Base-by-base conservation (phyloP, 23 tunicate genomes). In the Botrylloides violaceus region DNA sequence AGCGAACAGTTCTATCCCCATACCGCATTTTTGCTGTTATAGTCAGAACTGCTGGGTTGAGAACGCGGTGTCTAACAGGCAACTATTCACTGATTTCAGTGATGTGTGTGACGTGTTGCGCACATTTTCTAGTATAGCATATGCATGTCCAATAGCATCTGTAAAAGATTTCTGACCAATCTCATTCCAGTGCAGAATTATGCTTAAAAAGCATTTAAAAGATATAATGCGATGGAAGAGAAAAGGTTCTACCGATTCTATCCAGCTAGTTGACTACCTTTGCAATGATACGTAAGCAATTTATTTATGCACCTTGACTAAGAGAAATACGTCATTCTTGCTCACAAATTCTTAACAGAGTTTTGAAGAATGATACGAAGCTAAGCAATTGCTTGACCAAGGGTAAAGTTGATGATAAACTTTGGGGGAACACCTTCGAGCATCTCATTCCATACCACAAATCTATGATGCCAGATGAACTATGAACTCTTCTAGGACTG, bases 391-490 rank as follows among this genome's bases (percentile, higher is more conserved):
- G 70, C 33, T 63, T 63, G 35, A 9, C 70, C 26, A 63, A 63
- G 35, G 36, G 29, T 3, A 63, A 28, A 3, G 70, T 34, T 25
- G 33, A 33, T 3, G 70, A 63, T 31, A 33, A 63, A 19, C 29
- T 63, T 33, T 63, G 70, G 70, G 29, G 4, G n/a, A 63, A 63
- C 19, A 31, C 70, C 3, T 63, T 63, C 29, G 70, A 63, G 3
- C 32, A 33, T 63, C 35, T 63, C 35, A 63, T 19, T 19, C 3
- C 70, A 25, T 63, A 3, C 29, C 70, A 63, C 32, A 33, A 63
- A 7, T 3, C 33, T 3, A 5, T 58, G 12, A 34, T 43, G 15
- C 53, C 9, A 43, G 53, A 43, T 43, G 53, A 43, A 43, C 53
- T 43, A 7, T 43, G 15, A 43, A 43, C 9, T 9, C 15, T 43